Conservation (phyloP, 2,797 vertebrate species). For the Oreochromis grahami region DNA sequence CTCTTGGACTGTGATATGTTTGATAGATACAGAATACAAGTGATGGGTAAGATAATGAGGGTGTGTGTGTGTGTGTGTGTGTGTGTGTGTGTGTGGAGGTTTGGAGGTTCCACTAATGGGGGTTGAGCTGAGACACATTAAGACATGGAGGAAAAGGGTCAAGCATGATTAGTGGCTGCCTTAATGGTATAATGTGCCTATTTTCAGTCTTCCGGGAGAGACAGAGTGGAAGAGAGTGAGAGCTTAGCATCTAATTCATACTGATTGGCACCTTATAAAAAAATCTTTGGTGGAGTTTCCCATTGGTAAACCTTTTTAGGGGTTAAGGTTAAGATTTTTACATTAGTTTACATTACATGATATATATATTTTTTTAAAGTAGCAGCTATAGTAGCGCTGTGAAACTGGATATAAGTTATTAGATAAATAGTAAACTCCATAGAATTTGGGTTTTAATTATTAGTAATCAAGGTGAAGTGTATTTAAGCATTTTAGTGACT, state of each 20-base stretch:
- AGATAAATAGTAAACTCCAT: not conserved
- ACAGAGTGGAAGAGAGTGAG: not conserved
- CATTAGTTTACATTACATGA: not conserved
- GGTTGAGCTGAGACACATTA: conserved; percentile 29
- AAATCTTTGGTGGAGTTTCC: fast-evolving
- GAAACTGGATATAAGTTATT: not conserved
- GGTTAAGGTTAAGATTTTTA: not conserved
- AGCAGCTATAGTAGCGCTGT: not conserved
- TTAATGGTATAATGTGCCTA: conserved; percentile 37
- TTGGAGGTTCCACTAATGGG: conserved; percentile 6
- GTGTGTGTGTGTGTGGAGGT: not conserved
- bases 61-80: not conserved
- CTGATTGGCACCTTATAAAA: not conserved
- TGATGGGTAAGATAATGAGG: not conserved
- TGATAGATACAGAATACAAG: not conserved
- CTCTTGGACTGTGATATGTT: not conserved
- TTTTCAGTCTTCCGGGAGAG: not conserved
- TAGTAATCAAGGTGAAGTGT: not conserved
- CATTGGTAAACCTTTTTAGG: not conserved
- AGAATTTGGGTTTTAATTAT: not conserved
- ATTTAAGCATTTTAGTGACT: not conserved
- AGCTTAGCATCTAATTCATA: not conserved
- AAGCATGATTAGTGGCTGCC: conserved; percentile 35
- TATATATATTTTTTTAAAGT: fast-evolving
- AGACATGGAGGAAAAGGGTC: conserved; percentile 21